phyloP scores from a whole-genome alignment of 2,888 invertebrate genomes.

The Chrysolina americana region DNA sequence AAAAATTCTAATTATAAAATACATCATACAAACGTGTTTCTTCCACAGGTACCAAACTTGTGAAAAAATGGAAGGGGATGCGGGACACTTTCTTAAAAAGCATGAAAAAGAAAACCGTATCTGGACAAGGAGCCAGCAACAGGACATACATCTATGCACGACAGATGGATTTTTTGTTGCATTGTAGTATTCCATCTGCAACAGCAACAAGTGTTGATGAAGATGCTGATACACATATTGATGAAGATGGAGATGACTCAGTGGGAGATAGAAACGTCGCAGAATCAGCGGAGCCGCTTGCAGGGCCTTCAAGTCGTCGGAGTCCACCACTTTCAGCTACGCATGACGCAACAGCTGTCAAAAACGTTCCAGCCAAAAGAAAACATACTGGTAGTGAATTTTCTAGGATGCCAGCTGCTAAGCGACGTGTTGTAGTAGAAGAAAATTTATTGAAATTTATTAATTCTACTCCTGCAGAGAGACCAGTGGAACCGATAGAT shows the following conservation, averaged over 20 bases:
- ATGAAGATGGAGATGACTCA: conserved; percentile 2
- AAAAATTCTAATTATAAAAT: conserved; percentile 10
- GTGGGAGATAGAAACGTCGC: conserved; percentile 1
- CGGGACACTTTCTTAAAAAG: conserved; percentile 17
- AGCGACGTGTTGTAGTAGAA: too few relatives aligned
- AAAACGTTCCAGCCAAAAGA: too few relatives aligned
- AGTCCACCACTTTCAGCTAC: conserved; percentile 4
- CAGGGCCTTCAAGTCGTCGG: conserved; percentile 9
- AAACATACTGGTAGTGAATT: too few relatives aligned
- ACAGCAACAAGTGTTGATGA: conserved; percentile 11
- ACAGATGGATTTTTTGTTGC: conserved; percentile 7
- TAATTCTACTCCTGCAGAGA: too few relatives aligned
- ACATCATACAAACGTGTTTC: conserved; percentile 6
- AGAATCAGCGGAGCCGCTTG: conserved; percentile 6
- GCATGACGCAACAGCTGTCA: background rate
- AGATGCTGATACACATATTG: background rate
- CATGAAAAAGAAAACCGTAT: conserved; percentile 9
- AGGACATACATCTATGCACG: background rate
- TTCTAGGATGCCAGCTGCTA: too few relatives aligned
- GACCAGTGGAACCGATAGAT: too few relatives aligned
- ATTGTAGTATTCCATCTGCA: background rate
- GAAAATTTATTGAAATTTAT: too few relatives aligned
- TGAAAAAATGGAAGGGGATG: conserved; percentile 21
- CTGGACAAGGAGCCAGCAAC: conserved; percentile 17
- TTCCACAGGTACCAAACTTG: background rate